These are phyloP conservation scores for Pempheris klunzingeri DNA, from an alignment of 2,797 vertebrate genomes.

Conservation along the genomic window DNA sequence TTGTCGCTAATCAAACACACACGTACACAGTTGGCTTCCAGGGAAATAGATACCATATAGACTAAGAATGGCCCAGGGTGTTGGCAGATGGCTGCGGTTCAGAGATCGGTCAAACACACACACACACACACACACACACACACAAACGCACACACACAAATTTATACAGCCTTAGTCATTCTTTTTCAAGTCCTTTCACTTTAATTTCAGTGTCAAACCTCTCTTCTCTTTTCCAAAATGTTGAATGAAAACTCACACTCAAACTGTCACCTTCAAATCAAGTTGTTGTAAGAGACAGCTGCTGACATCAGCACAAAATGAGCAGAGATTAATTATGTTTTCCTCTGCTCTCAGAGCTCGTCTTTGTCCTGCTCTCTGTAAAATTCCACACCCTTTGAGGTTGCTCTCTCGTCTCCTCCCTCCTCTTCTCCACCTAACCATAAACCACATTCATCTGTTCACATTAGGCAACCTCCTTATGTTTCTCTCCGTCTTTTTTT, in stretches of 20 bases:
- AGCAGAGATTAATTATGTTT: slow-evolving; percentile 47
- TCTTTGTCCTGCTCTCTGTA: slow-evolving; percentile 50
- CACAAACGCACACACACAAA: slow-evolving; percentile 9
- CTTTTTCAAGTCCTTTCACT: slow-evolving; percentile 38
- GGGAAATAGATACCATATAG: slow-evolving; percentile 65
- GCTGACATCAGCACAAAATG: slow-evolving; percentile 46
- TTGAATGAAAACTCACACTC: slow-evolving; percentile 39
- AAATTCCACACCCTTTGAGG: slow-evolving; percentile 69
- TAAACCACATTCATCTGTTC: slow-evolving; percentile 65
- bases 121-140: slow-evolving; percentile 1
- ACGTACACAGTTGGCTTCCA: slow-evolving; percentile 45
- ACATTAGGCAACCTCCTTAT: slow-evolving; percentile 49
- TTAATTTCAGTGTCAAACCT: slow-evolving; percentile 33
- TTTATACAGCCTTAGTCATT: slow-evolving; percentile 49
- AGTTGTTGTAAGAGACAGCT: slow-evolving; percentile 33
- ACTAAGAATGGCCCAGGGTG: slow-evolving; percentile 65
- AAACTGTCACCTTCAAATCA: slow-evolving; percentile 34
- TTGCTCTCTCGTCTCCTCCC: slow-evolving; percentile 50
- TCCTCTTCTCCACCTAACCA: slow-evolving; percentile 51
- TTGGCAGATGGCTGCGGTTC: slow-evolving; percentile 76
- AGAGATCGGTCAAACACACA: slow-evolving; percentile 62
- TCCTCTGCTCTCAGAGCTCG: slow-evolving; percentile 18
- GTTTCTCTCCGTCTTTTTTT: slow-evolving; percentile 31
- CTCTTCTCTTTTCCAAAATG: slow-evolving; percentile 14
- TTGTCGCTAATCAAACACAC: slow-evolving; percentile 44